Base-by-base conservation (phyloP, 2,797 vertebrate species). In the Melanogrammus aeglefinus region DNA sequence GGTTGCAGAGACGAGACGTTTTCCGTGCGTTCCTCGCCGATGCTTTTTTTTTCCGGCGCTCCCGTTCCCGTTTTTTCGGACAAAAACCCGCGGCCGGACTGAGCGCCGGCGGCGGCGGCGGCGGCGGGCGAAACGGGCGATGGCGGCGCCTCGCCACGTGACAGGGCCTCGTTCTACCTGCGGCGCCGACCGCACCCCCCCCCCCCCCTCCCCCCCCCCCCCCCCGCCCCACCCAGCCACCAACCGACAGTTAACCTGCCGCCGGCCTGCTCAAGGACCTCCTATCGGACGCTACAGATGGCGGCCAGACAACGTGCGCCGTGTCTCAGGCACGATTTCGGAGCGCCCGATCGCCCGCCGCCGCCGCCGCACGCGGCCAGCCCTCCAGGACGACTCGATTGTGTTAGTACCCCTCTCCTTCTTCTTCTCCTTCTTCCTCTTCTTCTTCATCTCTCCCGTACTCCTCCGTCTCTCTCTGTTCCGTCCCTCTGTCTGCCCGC, bases 151-250 rank as follows among this genome's bases (percentile, higher is more conserved):
- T 78, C 78, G 84, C 88, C 81, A 83, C 74, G 82, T 84, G 88
- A 90, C 71, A 10, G 81, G 85, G 84, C 85, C 86, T 86, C 75
- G 83, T 84, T 90, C 84, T 82, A 88, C 86, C 88, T 92, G 89
- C 86, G 90, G 82, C 71, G 78, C 41, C 13, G 41, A 47, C 12
- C 41, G 41, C 41, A 12, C 70, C 4, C 27, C 81, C 63, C 77
- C 74, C 75, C 80, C 83, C 78, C 79, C 39, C 75, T 75, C 81
- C 77, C 76, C 77, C 85, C 76, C 83, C 71, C 74, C 84, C 82
- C 88, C 80, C 84, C 86, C 86, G 87, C n/a, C 82, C 72, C 71
- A 12, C 13, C 41, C 9, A 1, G 13, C 41, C 41, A 10, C 41
- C 12, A 2, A 12, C 41, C 41, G 41, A 44, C 12, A 16, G 41